Evolutionary conservation across 2,113 vertebrate genomes (phyloP).

Genomic region (Vicugna pacos): DNA sequence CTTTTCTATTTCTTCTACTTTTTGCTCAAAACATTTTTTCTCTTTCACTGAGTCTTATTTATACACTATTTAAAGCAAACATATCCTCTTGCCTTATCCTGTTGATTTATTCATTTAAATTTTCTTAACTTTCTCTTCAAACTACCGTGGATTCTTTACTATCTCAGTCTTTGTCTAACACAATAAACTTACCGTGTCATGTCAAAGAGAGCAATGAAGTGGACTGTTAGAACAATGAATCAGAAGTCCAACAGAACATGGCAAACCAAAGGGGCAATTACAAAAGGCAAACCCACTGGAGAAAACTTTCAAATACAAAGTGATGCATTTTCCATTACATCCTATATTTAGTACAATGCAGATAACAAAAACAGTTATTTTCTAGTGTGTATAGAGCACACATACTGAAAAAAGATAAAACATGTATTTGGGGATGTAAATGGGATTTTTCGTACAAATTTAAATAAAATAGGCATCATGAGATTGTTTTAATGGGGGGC

Average conservation of each 20-base stretch:
- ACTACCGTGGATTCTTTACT: not conserved
- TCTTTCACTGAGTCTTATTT: not conserved
- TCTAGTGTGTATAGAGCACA: not conserved
- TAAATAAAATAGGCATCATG: not conserved
- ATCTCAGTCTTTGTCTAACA: not conserved
- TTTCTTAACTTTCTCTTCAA: constrained; percentile 13
- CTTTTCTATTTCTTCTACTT: not conserved
- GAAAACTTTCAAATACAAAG: not conserved
- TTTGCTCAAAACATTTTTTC: not conserved
- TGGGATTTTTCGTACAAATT: not conserved
- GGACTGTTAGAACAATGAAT: not conserved
- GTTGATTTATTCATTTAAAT: not conserved
- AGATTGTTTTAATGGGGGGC: not conserved
- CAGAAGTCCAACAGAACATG: not conserved
- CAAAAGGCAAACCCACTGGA: not conserved
- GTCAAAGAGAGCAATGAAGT: not conserved
- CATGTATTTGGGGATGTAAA: not conserved
- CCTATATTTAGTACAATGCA: not conserved
- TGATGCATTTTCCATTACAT: not conserved
- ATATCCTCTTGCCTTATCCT: not conserved
- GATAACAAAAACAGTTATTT: not conserved
- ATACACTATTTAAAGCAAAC: not conserved
- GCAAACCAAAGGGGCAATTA: constrained; percentile 6
- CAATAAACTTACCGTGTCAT: not conserved
- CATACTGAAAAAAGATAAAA: not conserved